These are phyloP conservation scores for Coturnix japonica DNA, from an alignment of 2,113 vertebrate species.

Conservation along the genomic window DNA sequence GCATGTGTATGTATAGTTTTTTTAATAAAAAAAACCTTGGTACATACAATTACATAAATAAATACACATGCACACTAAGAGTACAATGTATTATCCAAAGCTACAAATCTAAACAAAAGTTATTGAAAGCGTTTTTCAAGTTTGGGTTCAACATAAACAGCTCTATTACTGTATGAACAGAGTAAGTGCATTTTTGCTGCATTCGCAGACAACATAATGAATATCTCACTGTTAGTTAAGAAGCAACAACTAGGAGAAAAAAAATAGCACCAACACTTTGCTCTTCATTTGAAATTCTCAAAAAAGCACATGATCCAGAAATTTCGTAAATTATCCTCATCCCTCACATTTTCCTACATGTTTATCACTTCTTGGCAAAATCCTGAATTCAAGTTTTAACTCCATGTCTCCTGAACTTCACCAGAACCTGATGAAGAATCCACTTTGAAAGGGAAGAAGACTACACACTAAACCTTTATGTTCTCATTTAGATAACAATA, in stretches of 20 bases:
- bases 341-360: background rate
- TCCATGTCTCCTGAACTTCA: background rate
- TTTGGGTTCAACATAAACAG: background rate
- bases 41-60: background rate
- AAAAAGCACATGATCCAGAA: background rate
- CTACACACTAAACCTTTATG: background rate
- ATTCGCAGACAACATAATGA: background rate
- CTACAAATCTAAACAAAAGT: background rate
- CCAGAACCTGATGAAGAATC: background rate
- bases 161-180: background rate
- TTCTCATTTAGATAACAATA: background rate
- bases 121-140: background rate
- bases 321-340: background rate
- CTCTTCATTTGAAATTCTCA: background rate
- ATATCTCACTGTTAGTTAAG: background rate
- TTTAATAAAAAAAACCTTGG: background rate
- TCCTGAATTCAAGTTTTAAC: background rate
- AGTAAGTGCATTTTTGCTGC: background rate
- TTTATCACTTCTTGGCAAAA: background rate
- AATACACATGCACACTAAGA: background rate
- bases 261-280: background rate
- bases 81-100: background rate
- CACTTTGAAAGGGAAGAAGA: background rate
- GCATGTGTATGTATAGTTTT: background rate
- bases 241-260: background rate